Base-by-base conservation (phyloP, 2,888 invertebrate genomes). In the Harpalus rufipes region DNA sequence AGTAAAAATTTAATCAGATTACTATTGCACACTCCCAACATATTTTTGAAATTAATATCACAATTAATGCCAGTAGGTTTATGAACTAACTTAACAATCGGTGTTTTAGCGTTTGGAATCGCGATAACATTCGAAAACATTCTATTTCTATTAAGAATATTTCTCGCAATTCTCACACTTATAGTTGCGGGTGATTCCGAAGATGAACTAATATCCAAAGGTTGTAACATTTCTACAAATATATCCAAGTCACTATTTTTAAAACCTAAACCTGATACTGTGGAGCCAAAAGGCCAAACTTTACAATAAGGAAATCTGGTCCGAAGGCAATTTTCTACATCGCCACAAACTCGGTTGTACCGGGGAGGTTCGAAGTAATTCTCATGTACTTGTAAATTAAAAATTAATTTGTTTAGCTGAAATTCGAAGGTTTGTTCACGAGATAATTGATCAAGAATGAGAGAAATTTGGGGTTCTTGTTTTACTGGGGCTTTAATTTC, bases 71-170 rank as follows among this genome's bases (percentile, higher is more conserved):
- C 91, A 0, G 95, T 95, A 10, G 92, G 91, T 1, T 91, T 87
- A 89, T 96, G 95, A 86, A 92, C 91, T 89, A 95, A 95, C 89
- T 96, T 96, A 10, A 97, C 93, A 86, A 97, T 95, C 32, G 97
- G 97, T 4, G 95, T 95, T 89, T 95, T 94, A 12, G 96, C 96
- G 76, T 92, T 92, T 0, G 95, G 94, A 87, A 96, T 96, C 68
- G 94, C 90, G 25, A 94, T 88, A 16, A 95, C 91, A 81, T 94
- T 92, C 0, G 90, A 87, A 90, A 95, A 96, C 7, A 91, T 85
- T 8, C 85, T 65, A 7, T 88, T 88, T 85, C 86, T 87, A 6
- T 80, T 58, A 10, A 90, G 86, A 16, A 87, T 68, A 32, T 85
- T 86, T 86, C 86, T 87, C 1, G 88, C 87, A 39, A 85, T 87